phyloP scores from a whole-genome alignment of 64 coral and sea anemone genomes.

The Montipora cactus region DNA sequence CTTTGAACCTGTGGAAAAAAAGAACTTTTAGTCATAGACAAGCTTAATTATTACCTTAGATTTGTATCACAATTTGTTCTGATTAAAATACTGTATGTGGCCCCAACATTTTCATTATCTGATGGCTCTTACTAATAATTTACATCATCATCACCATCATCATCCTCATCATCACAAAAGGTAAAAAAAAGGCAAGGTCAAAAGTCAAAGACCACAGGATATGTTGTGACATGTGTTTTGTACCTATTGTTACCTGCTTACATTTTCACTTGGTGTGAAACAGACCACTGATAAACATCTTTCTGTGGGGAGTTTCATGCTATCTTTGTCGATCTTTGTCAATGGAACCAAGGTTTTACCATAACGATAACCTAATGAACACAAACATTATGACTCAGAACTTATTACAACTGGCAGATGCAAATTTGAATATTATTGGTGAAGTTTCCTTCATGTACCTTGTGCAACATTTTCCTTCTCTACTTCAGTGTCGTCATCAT shows the following conservation, averaged over 20 bases:
- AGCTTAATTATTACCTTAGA: too few relatives aligned
- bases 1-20: slow-evolving; percentile 71
- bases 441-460: not conserved
- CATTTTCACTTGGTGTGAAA: slow-evolving; percentile 86
- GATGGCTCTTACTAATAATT: too few relatives aligned
- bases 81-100: too few relatives aligned
- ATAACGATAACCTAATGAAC: slow-evolving; percentile 84
- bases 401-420: not conserved
- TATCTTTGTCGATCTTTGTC: slow-evolving; percentile 93
- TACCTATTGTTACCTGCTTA: slow-evolving; percentile 3
- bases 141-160: too few relatives aligned
- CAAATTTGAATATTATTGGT: not conserved
- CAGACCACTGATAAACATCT: slow-evolving; percentile 90
- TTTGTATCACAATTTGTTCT: too few relatives aligned
- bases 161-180: too few relatives aligned
- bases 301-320: slow-evolving; percentile 95
- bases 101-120: too few relatives aligned
- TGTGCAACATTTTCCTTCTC: slow-evolving; percentile 91
- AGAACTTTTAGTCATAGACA: not conserved
- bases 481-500: slow-evolving; percentile 97
- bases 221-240: too few relatives aligned
- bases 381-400: not conserved
- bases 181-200: too few relatives aligned
- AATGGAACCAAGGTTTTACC: slow-evolving; percentile 96
- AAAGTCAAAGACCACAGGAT: too few relatives aligned